Evolutionary conservation across 1,140 invertebrate species (phyloP), one percentile per base, ranked within the genome.

Genomic region (Gonatopus flavifemur): DNA sequence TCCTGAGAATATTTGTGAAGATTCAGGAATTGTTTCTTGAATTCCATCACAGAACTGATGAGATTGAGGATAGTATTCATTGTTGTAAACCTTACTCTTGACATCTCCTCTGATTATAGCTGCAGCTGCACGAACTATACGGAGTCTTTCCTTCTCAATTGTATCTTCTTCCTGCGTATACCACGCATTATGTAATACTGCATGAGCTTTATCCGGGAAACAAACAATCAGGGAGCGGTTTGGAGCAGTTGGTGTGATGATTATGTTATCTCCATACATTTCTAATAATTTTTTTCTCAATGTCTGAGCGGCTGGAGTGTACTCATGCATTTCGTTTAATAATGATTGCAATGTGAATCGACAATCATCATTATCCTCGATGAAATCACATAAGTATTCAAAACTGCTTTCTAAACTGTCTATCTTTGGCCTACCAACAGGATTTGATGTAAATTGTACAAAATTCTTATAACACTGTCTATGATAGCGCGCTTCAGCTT

Each of bases 101-200:
- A 68, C 67, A 41, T 68, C 65, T 35, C 63, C 44, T 25, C 28
- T 10, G n/a, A 67, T 62, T 10, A 67, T 67, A 31, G 38, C 36
- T 3, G 51, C 65, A 10, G 61, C 64, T 41, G 49, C 40, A 41
- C 55, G 37, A 12, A 67, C 56, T 21, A 62, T 50, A 39, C 56
- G 31, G 2, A 41, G 13, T 18, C 42, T 10, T 35, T 55, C 57
- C 21, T 53, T 49, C 20, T 40, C 24, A 32, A 46, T 21, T 21
- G 46, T 48, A 30, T n/a, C 9, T 30, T 32, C 35, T 32, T 30
- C 40, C 18, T 46, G 21, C n/a, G 12, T 15, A 44, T 50, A 52
- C 55, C 58, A 61, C 15, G n/a, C 13, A 5, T 55, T n/a, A 19
- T 24, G 4, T 7, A 62, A 37, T 7, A 43, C 31, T 25, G 47